Evolutionary conservation across 2,888 invertebrate species (phyloP), one percentile per base, ranked within the genome.

Genomic region (Ochropacha duplaris): DNA sequence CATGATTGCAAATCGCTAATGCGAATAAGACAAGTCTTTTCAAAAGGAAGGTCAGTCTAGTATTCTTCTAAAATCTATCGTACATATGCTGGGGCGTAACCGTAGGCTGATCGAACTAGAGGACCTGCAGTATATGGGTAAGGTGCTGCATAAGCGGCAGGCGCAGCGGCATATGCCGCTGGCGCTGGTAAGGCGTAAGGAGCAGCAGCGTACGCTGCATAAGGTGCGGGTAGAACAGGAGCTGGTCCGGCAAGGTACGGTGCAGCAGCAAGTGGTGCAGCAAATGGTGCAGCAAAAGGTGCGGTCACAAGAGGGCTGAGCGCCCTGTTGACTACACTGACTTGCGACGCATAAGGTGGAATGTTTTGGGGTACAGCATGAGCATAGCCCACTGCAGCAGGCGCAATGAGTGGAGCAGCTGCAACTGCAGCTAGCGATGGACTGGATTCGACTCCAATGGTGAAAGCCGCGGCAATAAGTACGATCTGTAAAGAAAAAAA

Each of bases 351-450:
- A 68, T 94, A 94, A 1, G 95, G 95, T 54, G 94, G 93, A 50
- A 95, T 88, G 66, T 94, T 95, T 65, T 94, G 94, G 0, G 95
- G 95, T 24, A 95, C 90, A 16, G 94, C 93, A 69, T 91, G 93
- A 57, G 87, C 88, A 67, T 95, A 95, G 16, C 94, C 94, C 26
- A 94, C 77, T 1, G 94, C 93, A 22, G 94, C 92, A n/a, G 94
- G 93, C 12, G 94, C 89, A 9, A 93, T 79, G 2, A 94, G 68
- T 0, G 90, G 90, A 14, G 92, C 88, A 22, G 90, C 84, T 50
- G 75, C 76, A 3, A 78, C 79, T 19, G 86, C 81, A 50, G 72
- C 70, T 9, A 74, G 76, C 14, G 86, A 82, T 54, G 79, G 87
- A 61, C 92, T 90, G 64, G 87, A 79, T 71, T 92, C 86, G 34